A percentile compares a stretch with the other conserved stretches of the same genome.
These are phyloP conservation scores for Slavum lentiscoides DNA, from an alignment of 2,888 invertebrate genomes.

Conservation along the genomic window DNA sequence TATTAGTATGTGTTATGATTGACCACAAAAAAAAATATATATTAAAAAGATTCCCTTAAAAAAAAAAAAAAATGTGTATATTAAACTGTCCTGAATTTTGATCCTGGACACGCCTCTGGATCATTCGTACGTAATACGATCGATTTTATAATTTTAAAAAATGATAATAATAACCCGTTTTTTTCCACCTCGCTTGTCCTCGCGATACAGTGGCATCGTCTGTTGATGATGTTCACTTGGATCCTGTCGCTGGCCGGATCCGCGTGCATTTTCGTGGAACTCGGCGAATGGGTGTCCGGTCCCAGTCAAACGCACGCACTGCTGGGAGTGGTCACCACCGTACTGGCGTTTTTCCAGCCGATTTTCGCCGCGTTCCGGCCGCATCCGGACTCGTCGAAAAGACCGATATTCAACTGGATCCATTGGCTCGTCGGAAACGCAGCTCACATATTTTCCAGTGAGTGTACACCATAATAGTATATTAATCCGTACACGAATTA, in stretches of 20 bases:
- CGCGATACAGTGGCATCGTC: constrained; percentile 90
- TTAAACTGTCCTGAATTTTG: too few species aligned
- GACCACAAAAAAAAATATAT: too few species aligned
- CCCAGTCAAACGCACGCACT: constrained; percentile 82
- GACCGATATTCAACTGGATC: constrained; percentile 86
- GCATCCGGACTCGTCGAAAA: constrained; percentile 76
- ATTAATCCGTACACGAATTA: too few species aligned
- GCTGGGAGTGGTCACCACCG: constrained; percentile 76
- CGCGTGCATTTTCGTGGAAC: constrained; percentile 79
- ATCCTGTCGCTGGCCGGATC: constrained; percentile 76
- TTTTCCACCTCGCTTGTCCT: constrained; percentile 52
- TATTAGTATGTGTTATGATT: too few species aligned
- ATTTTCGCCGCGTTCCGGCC: constrained; percentile 86
- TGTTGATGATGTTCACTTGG: constrained; percentile 83
- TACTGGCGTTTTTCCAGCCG: constrained; percentile 82
- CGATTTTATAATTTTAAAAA: too few species aligned
- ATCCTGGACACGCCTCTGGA: too few species aligned
- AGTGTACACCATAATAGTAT: constrained; percentile 59
- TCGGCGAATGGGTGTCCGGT: constrained; percentile 72
- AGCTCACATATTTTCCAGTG: constrained; percentile 85
- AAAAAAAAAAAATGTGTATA: too few species aligned
- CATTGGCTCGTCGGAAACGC: constrained; percentile 88
- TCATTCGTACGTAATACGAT: too few species aligned
- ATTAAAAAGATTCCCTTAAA: too few species aligned
- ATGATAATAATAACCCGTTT: too few species aligned